phyloP scores from a whole-genome alignment of 2,888 invertebrate species.

The Ophion obscuratus region DNA sequence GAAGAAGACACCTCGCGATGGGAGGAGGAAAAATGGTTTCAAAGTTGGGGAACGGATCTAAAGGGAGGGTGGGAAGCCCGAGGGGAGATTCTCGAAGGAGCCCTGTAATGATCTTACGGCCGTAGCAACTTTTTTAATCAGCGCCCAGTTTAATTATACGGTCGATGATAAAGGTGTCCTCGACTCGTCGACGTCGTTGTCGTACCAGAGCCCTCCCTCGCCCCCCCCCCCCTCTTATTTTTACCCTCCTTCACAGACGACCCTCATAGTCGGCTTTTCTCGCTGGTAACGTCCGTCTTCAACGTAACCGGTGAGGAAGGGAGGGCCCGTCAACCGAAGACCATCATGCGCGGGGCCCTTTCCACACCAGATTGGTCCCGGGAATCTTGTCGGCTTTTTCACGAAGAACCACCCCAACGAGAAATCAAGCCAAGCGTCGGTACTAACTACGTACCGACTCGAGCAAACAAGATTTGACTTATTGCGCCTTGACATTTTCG shows the following conservation, averaged over 20 bases:
- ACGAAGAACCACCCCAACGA: conserved; percentile 72
- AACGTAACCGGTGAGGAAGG: conserved; percentile 22
- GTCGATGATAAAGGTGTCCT: conserved; percentile 82
- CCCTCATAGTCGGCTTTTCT: conserved; percentile 35
- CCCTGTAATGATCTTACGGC: conserved; percentile 82
- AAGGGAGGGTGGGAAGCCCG: conserved; percentile 54
- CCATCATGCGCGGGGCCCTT: conserved; percentile 65
- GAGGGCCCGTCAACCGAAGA: conserved; percentile 60
- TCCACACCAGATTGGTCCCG: conserved; percentile 64
- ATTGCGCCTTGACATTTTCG: conserved; percentile 80
- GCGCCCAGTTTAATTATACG: conserved; percentile 83
- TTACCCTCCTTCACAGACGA: not conserved
- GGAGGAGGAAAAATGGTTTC: conserved; percentile 51
- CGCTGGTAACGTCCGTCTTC: conserved; percentile 47
- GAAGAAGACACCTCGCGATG: conserved; percentile 37
- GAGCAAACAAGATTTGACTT: conserved; percentile 83
- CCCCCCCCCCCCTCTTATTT: not conserved
- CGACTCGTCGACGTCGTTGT: conserved; percentile 61
- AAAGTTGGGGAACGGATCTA: conserved; percentile 55
- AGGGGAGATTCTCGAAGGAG: conserved; percentile 70
- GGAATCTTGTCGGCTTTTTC: conserved; percentile 70
- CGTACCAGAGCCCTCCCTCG: conserved; percentile 7
- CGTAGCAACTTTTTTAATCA: conserved; percentile 83
- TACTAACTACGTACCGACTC: conserved; percentile 79
- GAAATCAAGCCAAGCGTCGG: conserved; percentile 71